Conservation (phyloP, 2,888 invertebrate genomes). For the Tanytarsus gracilentus region DNA sequence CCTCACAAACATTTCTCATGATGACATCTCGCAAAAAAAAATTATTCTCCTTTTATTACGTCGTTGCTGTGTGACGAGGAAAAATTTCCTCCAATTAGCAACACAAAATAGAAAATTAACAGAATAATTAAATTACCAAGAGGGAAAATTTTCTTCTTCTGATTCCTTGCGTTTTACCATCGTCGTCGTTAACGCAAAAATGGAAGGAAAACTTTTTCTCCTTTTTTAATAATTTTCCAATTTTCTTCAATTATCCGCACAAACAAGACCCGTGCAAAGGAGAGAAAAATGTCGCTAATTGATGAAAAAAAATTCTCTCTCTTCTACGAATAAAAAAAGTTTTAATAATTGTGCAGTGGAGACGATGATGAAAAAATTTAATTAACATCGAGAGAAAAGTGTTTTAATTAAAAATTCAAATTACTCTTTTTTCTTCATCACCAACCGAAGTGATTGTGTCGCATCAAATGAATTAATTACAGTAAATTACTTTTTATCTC, state of each 20-base stretch:
- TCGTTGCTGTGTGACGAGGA: not conserved
- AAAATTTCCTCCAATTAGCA: conserved; percentile 18
- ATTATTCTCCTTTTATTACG: too few species aligned
- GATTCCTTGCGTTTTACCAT: too few species aligned
- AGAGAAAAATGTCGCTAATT: conserved; percentile 9
- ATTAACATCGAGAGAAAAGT: conserved; percentile 24
- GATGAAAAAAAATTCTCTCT: not conserved
- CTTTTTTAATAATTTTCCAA: conserved; percentile 23
- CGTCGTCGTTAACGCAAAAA: conserved; percentile 5
- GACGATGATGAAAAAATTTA: conserved; percentile 16
- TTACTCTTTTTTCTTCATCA: conserved; percentile 18
- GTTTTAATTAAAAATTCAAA: conserved; percentile 29
- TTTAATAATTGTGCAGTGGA: not conserved
- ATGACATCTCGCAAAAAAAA: too few species aligned
- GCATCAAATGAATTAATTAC: not conserved
- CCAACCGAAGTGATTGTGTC: not conserved
- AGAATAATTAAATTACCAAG: conserved; percentile 21
- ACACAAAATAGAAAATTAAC: conserved; percentile 24
- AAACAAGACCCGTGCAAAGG: conserved; percentile 1
- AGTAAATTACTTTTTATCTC: not conserved
- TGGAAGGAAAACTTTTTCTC: not conserved
- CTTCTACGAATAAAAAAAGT: not conserved
- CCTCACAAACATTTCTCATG: too few species aligned
- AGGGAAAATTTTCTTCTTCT: conserved; percentile 2
- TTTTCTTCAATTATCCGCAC: conserved; percentile 27